phyloP scores from a whole-genome alignment of 2,113 vertebrate species.

The Alectura lathami region DNA sequence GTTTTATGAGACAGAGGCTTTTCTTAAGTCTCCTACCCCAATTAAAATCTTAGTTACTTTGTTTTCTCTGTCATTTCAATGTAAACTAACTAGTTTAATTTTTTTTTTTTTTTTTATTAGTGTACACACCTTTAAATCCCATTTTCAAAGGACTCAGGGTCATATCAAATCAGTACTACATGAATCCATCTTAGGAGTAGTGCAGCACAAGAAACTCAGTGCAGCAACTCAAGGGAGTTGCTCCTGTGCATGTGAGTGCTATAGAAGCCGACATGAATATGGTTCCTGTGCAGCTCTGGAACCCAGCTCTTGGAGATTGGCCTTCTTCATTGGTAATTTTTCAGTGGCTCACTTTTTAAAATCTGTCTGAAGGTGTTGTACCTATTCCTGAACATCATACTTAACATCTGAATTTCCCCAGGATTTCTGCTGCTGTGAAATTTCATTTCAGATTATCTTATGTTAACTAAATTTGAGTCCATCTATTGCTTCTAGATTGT shows the following conservation, averaged over 20 bases:
- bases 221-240: not conserved
- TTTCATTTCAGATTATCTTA: not conserved
- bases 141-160: not conserved
- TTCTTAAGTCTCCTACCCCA: constrained; percentile 1
- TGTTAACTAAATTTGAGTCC: not conserved
- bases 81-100: not conserved
- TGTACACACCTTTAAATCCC: not conserved
- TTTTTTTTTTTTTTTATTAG: not conserved
- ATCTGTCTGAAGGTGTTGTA: not conserved
- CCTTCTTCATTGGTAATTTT: not conserved
- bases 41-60: constrained; percentile 26
- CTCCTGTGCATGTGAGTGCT: not conserved
- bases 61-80: not conserved
- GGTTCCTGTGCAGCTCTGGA: not conserved
- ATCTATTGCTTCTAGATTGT: constrained; percentile 81
- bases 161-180: not conserved
- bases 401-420: not conserved
- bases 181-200: not conserved
- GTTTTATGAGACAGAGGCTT: constrained; percentile 1
- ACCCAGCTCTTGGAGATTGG: not conserved
- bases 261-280: not conserved
- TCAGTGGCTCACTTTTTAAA: not conserved
- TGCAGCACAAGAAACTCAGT: not conserved
- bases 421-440: not conserved
- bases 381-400: not conserved